Evolutionary conservation across 2,797 vertebrate genomes (phyloP).

Genomic region (Lophotriccus pileatus): DNA sequence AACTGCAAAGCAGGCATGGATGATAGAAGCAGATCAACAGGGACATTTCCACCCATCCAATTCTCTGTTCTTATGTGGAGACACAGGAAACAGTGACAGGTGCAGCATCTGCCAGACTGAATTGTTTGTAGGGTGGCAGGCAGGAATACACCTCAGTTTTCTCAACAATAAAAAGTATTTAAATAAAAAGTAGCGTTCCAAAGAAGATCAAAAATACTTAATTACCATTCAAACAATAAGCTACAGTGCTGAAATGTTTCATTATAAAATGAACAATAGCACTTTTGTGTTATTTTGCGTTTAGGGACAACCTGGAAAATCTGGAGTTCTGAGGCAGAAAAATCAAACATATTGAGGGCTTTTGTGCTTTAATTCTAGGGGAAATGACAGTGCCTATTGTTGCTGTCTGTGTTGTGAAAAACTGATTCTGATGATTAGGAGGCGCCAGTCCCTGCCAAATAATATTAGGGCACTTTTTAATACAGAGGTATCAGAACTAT

Average conservation of each 20-base stretch:
- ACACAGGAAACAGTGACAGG: background rate
- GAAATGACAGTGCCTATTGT: background rate
- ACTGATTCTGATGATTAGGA: background rate
- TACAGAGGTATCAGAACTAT: background rate
- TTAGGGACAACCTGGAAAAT: background rate
- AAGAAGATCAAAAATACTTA: constrained; percentile 47
- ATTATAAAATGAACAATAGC: constrained; percentile 26
- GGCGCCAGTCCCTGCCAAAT: background rate
- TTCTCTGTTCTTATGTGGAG: constrained; percentile 32
- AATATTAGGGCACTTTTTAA: background rate
- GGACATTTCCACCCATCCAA: background rate
- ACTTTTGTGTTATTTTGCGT: background rate
- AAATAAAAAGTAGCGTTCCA: background rate
- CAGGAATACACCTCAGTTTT: constrained; percentile 39
- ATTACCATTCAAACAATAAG: constrained; percentile 17
- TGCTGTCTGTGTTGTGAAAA: background rate
- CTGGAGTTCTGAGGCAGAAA: background rate
- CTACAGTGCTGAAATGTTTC: background rate
- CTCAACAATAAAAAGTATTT: background rate
- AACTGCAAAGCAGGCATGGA: background rate
- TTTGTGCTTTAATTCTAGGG: background rate
- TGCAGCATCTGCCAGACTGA: constrained; percentile 46
- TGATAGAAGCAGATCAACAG: background rate
- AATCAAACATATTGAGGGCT: constrained; percentile 1
- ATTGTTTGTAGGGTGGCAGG: constrained; percentile 40